A percentile compares a stretch with the other conserved stretches of the same genome.
phyloP scores from a whole-genome alignment of 35 echinoderm and acorn worm genomes.

The Strongylocentrotus purpuratus region DNA sequence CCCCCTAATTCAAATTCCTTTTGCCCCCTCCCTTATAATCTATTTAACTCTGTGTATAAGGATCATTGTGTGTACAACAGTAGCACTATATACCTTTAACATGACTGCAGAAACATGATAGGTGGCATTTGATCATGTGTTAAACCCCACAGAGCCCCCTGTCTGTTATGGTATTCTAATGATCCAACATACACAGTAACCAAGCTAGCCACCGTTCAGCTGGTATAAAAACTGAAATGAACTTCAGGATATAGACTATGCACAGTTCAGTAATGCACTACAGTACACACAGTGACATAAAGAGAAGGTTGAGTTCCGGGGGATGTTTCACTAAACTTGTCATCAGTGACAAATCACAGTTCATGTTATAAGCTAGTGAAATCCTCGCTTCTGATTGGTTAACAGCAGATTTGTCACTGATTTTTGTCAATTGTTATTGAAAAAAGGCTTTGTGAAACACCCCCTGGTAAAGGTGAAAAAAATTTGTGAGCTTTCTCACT shows the following conservation, averaged over 20 bases:
- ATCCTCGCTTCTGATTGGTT: too few species aligned
- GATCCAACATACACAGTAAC: not conserved
- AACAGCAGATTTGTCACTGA: too few species aligned
- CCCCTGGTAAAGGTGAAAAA: too few species aligned
- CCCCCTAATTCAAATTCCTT: not conserved
- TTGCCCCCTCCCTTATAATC: too few species aligned
- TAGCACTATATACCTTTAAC: not conserved
- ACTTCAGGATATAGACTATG: not conserved
- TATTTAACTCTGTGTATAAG: too few species aligned
- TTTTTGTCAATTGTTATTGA: too few species aligned
- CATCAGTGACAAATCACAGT: too few species aligned
- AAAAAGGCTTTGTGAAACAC: too few species aligned
- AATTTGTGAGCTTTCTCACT: too few species aligned
- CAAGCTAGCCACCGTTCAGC: not conserved
- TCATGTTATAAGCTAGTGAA: too few species aligned
- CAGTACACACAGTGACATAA: not conserved
- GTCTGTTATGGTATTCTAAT: not conserved
- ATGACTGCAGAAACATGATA: not conserved
- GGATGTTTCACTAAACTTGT: too few species aligned
- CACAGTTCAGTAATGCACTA: not conserved
- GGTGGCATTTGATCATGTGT: not conserved
- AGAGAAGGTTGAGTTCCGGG: not conserved
- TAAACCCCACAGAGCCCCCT: not conserved
- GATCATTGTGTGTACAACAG: not conserved
- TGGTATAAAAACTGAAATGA: not conserved